These are phyloP conservation scores for Nematolebias whitei DNA, from an alignment of 2,113 vertebrate genomes.

Conservation along the genomic window DNA sequence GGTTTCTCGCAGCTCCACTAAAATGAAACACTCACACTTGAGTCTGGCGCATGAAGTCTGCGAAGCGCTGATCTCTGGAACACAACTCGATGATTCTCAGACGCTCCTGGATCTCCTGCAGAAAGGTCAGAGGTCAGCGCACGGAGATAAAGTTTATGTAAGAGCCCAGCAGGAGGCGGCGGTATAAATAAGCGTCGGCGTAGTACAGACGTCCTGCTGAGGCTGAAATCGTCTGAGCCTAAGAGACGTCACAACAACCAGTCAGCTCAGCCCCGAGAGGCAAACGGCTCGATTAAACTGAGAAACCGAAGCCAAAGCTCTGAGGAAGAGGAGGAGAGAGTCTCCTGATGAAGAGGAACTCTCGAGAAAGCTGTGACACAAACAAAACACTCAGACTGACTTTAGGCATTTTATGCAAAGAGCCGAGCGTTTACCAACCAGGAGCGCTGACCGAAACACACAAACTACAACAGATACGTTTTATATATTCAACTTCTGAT, in stretches of 20 bases:
- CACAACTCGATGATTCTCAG: constrained; percentile 89
- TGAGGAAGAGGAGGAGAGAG: constrained; percentile 4
- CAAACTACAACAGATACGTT: too few relatives aligned
- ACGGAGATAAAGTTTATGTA: constrained; percentile 24
- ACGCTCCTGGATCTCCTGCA: constrained; percentile 91
- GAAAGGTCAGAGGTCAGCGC: constrained; percentile 21
- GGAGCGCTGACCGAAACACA: too few relatives aligned
- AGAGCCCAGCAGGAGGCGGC: constrained; percentile 8
- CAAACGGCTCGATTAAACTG: not conserved
- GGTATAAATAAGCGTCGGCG: constrained; percentile 12
- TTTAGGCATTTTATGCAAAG: too few relatives aligned
- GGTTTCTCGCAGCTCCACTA: too few relatives aligned
- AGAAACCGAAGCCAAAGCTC: constrained; percentile 3
- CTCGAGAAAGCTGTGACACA: not conserved
- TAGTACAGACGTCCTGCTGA: constrained; percentile 24
- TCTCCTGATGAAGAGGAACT: not conserved
- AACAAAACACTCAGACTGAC: not conserved
- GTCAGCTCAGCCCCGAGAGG: not conserved
- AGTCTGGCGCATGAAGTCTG: constrained; percentile 89
- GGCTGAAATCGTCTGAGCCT: constrained; percentile 21
- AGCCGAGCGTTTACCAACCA: too few relatives aligned
- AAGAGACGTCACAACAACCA: constrained; percentile 18
- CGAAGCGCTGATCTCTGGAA: constrained; percentile 86
- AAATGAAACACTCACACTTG: constrained; percentile 86
- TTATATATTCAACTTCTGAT: too few relatives aligned